A percentile compares a stretch with the other conserved stretches of the same genome.
phyloP scores from a whole-genome alignment of 2,797 vertebrate species.

The Sebastes paucispinis region DNA sequence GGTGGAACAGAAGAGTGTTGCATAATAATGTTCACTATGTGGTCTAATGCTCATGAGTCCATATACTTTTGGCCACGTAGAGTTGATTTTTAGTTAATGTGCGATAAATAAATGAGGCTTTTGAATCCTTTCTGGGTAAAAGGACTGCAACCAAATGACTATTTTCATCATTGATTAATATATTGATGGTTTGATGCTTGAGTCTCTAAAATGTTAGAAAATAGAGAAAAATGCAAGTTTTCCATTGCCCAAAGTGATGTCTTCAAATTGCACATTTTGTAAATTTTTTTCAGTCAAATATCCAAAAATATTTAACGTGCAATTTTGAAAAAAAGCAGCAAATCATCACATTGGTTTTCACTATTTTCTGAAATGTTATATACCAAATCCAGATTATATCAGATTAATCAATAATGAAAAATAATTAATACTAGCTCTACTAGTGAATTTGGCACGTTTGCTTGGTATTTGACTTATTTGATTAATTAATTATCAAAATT shows the following conservation, averaged over 20 bases:
- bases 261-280: background rate
- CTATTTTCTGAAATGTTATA: background rate
- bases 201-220: background rate
- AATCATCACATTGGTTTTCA: background rate
- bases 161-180: background rate
- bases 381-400: background rate
- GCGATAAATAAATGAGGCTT: background rate
- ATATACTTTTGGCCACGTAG: background rate
- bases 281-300: background rate
- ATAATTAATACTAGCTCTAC: background rate
- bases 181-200: background rate
- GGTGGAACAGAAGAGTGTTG: background rate
- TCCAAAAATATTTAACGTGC: background rate
- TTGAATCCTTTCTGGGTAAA: background rate
- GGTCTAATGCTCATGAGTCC: background rate
- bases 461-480: background rate
- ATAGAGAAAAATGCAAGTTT: no score
- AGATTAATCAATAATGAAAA: background rate
- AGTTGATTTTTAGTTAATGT: background rate
- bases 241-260: no score
- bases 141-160: background rate
- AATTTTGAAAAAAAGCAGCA: background rate
- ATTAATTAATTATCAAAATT: background rate
- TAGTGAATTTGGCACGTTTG: background rate
- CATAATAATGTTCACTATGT: no score